Percentiles rank a stretch among this genome's conserved stretches.
phyloP scores from a whole-genome alignment of 2,113 vertebrate genomes.

The Malurus elegans region DNA sequence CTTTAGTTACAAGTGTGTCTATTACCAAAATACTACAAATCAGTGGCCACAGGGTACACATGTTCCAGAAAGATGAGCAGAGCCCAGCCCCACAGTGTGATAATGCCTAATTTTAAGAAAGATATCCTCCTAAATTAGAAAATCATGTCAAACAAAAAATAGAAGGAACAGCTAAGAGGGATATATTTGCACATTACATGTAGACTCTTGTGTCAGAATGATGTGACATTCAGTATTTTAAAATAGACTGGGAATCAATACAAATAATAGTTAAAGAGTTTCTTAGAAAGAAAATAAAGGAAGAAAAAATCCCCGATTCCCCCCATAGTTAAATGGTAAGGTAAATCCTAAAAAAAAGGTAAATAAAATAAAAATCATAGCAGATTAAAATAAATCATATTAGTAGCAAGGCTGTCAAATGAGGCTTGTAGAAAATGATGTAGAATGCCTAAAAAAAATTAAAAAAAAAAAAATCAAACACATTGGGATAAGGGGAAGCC shows the following conservation, averaged over 20 bases:
- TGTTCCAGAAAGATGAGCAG: neutral
- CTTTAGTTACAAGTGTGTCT: neutral
- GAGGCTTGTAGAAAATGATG: neutral
- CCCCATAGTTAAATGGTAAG: neutral
- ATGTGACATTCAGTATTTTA: neutral
- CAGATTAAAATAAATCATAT: neutral
- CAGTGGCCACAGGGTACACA: neutral
- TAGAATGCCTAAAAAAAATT: neutral
- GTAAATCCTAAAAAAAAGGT: neutral
- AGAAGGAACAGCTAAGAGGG: neutral
- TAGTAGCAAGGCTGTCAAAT: neutral
- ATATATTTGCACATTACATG: neutral
- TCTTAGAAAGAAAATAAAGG: neutral
- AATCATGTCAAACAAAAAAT: neutral
- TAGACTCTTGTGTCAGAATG: rapidly evolving
- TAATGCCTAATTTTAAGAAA: neutral
- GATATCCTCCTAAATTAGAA: neutral
- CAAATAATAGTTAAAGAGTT: neutral
- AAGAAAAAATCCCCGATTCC: rapidly evolving
- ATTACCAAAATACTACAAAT: neutral
- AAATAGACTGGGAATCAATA: neutral
- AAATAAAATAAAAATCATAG: neutral
- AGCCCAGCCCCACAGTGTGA: neutral
- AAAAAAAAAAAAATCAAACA: neutral
- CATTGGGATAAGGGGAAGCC: neutral